These are phyloP conservation scores for Hyaena hyaena DNA, from an alignment of 2,113 vertebrate genomes.

Conservation along the genomic window DNA sequence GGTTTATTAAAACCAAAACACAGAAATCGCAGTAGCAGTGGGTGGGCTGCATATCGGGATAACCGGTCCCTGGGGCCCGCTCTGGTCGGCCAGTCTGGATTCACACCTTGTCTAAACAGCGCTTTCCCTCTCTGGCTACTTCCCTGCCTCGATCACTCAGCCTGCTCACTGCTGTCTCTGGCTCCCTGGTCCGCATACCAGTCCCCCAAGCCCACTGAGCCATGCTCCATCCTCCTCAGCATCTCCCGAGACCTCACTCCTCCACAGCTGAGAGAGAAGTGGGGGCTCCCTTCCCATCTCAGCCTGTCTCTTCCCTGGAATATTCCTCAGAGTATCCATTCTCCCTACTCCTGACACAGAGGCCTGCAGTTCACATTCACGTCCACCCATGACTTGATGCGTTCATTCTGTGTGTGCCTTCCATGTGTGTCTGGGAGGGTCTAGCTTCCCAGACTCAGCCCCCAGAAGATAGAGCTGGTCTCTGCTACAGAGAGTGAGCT, in stretches of 20 bases:
- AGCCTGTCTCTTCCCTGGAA: background rate
- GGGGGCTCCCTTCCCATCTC: background rate
- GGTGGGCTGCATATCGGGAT: background rate
- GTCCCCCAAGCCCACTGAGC: background rate
- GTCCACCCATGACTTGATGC: fast-evolving
- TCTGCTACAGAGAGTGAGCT: background rate
- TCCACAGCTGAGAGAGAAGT: background rate
- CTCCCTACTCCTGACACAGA: background rate
- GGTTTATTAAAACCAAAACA: background rate
- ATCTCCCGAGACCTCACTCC: background rate
- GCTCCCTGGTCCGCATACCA: fast-evolving
- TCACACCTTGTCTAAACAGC: fast-evolving
- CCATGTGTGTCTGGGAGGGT: fast-evolving
- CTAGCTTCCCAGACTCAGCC: background rate
- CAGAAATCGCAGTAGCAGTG: background rate
- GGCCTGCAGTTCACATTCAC: background rate
- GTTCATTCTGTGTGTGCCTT: background rate
- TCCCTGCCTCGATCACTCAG: background rate
- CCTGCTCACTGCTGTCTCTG: background rate
- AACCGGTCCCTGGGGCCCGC: fast-evolving
- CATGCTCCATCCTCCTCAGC: fast-evolving
- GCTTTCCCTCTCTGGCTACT: background rate
- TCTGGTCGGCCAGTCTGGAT: background rate
- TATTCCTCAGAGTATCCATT: background rate
- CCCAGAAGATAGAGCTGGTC: background rate